A percentile compares a stretch with the other conserved stretches of the same genome.
Conservation (phyloP, 2,888 invertebrate species). For the Chrysodeixis includens region DNA sequence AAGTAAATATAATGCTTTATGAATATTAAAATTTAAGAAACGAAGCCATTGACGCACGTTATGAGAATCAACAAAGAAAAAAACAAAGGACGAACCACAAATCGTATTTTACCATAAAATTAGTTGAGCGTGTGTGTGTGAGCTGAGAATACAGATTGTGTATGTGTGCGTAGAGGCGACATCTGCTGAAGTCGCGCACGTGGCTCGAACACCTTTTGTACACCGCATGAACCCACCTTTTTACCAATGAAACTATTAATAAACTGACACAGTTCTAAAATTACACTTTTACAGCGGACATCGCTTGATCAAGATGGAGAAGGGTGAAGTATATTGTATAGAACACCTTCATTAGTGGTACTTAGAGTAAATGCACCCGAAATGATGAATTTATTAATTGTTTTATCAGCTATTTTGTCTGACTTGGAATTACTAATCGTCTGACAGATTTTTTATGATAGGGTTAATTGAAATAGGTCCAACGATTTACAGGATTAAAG, state of each 20-base stretch:
- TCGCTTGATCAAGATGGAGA: slow-evolving; percentile 28
- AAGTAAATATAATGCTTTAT: slow-evolving; percentile 1
- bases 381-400: neutral
- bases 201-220: slow-evolving; percentile 86
- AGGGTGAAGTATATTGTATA: slow-evolving; percentile 12
- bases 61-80: slow-evolving; percentile 11
- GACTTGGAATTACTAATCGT: neutral
- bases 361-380: neutral
- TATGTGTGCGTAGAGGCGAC: slow-evolving; percentile 58
- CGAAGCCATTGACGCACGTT: slow-evolving; percentile 13
- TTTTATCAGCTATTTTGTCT: neutral
- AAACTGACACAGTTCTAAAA: slow-evolving; percentile 78
- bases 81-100: slow-evolving; percentile 46
- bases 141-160: slow-evolving; percentile 38
- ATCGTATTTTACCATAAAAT: slow-evolving; percentile 53
- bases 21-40: slow-evolving; percentile 30
- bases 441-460: neutral
- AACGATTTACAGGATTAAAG: neutral
- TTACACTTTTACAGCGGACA: slow-evolving; percentile 54
- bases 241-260: slow-evolving; percentile 80
- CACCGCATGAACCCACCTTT: slow-evolving; percentile 75
- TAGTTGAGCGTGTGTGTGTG: slow-evolving; percentile 40
- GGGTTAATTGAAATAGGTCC: neutral
- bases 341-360: slow-evolving; percentile 12
- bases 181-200: slow-evolving; percentile 78